Base-by-base conservation (phyloP, 1,140 invertebrate species). In the Drosophila watanabei region DNA sequence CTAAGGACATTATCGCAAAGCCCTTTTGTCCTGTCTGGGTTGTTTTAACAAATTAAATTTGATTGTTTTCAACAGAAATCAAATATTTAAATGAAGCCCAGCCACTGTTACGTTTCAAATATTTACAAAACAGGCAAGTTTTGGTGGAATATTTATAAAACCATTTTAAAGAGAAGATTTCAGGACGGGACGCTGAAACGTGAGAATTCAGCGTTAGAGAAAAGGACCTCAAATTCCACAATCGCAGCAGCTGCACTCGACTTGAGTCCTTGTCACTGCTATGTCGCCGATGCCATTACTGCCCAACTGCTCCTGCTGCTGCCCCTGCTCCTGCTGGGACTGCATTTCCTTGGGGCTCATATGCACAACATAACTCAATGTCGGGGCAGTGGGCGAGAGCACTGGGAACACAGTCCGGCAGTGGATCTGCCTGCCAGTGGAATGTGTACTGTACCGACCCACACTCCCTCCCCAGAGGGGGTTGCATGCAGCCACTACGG, bases 361-460 rank as follows among this genome's bases (percentile, higher is more conserved):
- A 62, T 71, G 75, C 59, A 69, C 66, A 85, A 78, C 84, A 88
- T 88, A 88, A 88, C 84, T 88, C 84, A 88, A 80, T 88, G 84
- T 88, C 70, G 18, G 9, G 18, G 49, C 41, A 11, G 45, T 69
- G 51, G 57, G 56, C 45, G 32, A 48, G 20, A 5, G 18, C n/a
- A 5, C 24, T 33, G 18, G 43, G 5, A 5, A 9, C 14, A 33
- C 18, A 37, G 49, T 33, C 24, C 20, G 20, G 57, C 41, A 2
- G 18, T 48, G 52, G 51, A 18, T 20, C 52, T 37, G 51, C 28
- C 5, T 24, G 24, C 24, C 5, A 18, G 33, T 28, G 57, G 28
- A 18, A 56, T 57, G 80, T 57, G 80, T 56, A 43, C 35, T 51
- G 75, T 72, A 70, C 13, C 13, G 20, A n/a, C 41, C n/a, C 41